Conservation (phyloP, 2,888 invertebrate genomes). For the Sepioteuthis lessoniana region DNA sequence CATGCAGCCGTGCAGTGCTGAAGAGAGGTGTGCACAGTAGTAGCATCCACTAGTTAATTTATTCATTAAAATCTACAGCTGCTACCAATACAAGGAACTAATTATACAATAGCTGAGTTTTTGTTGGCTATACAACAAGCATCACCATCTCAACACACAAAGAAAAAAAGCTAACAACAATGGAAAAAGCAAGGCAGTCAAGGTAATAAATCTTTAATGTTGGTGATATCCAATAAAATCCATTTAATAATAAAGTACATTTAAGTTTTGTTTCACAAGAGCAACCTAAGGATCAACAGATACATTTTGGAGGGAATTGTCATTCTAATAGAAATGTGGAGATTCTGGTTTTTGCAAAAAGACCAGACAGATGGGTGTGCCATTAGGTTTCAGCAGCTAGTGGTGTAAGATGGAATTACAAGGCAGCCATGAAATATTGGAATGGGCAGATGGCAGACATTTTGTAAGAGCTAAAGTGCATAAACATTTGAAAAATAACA, state of each 20-base stretch:
- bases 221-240: slow-evolving; percentile 45
- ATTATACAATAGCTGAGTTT: neutral
- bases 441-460: neutral
- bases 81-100: neutral
- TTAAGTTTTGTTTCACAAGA: slow-evolving; percentile 40
- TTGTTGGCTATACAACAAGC: slow-evolving; percentile 17
- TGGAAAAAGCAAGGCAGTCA: slow-evolving; percentile 36
- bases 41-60: neutral
- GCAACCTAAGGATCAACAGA: slow-evolving; percentile 39
- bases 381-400: slow-evolving; percentile 33
- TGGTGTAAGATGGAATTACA: neutral
- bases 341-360: neutral
- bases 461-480: neutral
- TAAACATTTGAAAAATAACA: slow-evolving; percentile 33
- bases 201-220: slow-evolving; percentile 36
- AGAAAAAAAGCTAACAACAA: slow-evolving; percentile 38
- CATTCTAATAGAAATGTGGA: slow-evolving; percentile 43
- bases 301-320: slow-evolving; percentile 44
- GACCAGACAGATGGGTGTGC: neutral
- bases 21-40: neutral
- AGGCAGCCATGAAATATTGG: neutral
- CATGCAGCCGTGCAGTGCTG: neutral
- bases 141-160: neutral
- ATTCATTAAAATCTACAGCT: neutral
- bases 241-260: slow-evolving; percentile 42